A percentile compares a stretch with the other conserved stretches of the same genome.
Evolutionary conservation across 2,113 vertebrate species (phyloP).

Genomic region (Tyto alba): DNA sequence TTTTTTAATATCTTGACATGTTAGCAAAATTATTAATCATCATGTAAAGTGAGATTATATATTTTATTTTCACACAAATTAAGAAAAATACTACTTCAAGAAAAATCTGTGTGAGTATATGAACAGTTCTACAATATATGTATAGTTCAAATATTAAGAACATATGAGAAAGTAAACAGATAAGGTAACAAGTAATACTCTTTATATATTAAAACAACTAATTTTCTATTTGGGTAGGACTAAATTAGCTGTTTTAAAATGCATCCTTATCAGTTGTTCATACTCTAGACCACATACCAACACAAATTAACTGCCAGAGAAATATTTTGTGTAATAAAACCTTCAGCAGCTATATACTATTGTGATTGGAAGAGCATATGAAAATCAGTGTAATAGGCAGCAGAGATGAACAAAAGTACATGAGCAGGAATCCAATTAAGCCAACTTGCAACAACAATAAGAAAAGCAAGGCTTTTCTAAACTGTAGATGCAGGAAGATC

Average conservation of each 20-base stretch:
- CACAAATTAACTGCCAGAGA: not conserved
- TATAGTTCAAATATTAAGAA: not conserved
- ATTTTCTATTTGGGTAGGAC: conserved; percentile 49
- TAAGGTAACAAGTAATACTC: not conserved
- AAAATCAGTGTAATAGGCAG: conserved; percentile 3
- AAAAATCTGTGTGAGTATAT: not conserved
- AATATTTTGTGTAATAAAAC: conserved; percentile 9
- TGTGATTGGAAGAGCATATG: not conserved
- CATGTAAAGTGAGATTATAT: not conserved
- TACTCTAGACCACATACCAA: not conserved
- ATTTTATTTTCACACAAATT: not conserved
- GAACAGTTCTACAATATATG: not conserved
- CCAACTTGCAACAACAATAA: not conserved
- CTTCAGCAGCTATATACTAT: not conserved
- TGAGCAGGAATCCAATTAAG: not conserved
- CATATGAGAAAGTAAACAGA: not conserved
- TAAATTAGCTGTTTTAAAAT: conserved; percentile 28
- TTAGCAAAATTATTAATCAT: not conserved
- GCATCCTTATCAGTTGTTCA: conserved; percentile 5
- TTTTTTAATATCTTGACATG: not conserved
- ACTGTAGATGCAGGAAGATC: not conserved
- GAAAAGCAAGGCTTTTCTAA: not conserved
- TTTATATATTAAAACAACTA: conserved; percentile 27
- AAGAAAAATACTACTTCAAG: not conserved
- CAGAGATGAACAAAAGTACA: not conserved